phyloP scores from a whole-genome alignment of 1,140 invertebrate species.

The Andrena cerasifolii region DNA sequence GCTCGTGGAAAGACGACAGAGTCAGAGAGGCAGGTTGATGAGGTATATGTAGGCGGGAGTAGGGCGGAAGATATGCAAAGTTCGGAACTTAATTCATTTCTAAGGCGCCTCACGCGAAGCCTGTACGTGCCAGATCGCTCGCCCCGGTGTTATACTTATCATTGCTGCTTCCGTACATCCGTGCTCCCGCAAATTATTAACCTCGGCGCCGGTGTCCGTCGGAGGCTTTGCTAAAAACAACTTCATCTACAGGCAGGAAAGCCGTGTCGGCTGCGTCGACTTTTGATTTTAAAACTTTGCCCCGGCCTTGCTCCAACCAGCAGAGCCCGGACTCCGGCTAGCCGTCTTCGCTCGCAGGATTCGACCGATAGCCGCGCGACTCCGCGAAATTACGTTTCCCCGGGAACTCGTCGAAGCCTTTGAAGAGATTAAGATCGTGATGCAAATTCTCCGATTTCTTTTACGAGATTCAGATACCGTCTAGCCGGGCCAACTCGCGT shows the following conservation, averaged over 20 bases:
- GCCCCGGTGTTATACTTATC: conserved; percentile 58
- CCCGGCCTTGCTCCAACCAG: too few species aligned
- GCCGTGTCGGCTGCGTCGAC: not conserved
- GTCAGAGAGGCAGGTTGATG: conserved; percentile 13
- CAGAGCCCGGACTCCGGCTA: not conserved
- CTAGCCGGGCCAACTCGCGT: not conserved
- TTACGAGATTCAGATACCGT: not conserved
- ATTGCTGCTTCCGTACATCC: conserved; percentile 58
- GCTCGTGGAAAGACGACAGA: not conserved
- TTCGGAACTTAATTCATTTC: conserved; percentile 78
- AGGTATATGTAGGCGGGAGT: conserved; percentile 44
- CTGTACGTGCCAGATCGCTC: conserved; percentile 72
- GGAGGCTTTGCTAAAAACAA: conserved; percentile 44
- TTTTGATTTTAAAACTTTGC: conserved; percentile 30
- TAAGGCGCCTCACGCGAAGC: conserved; percentile 74
- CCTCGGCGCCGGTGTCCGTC: conserved; percentile 37
- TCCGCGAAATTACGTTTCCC: conserved; percentile 23
- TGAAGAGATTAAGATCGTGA: conserved; percentile 11
- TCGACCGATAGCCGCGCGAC: not conserved
- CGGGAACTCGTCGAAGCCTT: not conserved
- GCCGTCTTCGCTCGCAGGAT: not conserved
- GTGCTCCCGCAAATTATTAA: conserved; percentile 66
- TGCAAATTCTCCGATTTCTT: conserved; percentile 13
- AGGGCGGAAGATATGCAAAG: conserved; percentile 74
- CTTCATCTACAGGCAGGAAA: conserved; percentile 10